Evolutionary conservation across 2,888 invertebrate species (phyloP).

Genomic region (Panzeria rudis): DNA sequence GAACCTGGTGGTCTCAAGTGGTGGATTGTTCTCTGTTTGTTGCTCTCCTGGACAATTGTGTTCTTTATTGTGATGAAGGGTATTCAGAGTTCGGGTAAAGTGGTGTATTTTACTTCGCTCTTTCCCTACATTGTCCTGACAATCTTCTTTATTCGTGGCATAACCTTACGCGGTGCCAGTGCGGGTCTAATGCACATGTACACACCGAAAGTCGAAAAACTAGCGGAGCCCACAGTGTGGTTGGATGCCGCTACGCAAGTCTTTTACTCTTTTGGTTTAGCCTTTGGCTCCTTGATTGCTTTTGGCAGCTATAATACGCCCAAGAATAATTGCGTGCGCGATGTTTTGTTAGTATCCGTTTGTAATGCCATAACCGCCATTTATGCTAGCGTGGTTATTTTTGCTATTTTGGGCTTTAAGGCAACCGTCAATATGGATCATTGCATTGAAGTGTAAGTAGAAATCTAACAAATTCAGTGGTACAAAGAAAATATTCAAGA

Average conservation of each 20-base stretch:
- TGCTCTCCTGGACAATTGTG: constrained; percentile 95
- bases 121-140: constrained; percentile 97
- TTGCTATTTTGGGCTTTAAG: constrained; percentile 97
- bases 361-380: constrained; percentile 97
- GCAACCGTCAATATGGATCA: constrained; percentile 95
- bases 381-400: constrained; percentile 97
- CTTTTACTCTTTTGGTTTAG: constrained; percentile 97
- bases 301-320: constrained; percentile 98
- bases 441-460: constrained; percentile 89
- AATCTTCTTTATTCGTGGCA: constrained; percentile 96
- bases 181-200: constrained; percentile 96
- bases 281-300: constrained; percentile 97
- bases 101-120: constrained; percentile 97
- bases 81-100: constrained; percentile 97
- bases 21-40: constrained; percentile 95
- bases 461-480: neutral
- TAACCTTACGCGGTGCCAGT: constrained; percentile 93
- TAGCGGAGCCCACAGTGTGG: constrained; percentile 95
- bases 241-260: constrained; percentile 98
- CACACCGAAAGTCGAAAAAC: constrained; percentile 94
- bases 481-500: constrained; percentile 36
- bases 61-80: constrained; percentile 98
- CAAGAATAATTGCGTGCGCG: constrained; percentile 96
- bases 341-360: constrained; percentile 94
- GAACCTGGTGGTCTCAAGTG: constrained; percentile 93